phyloP scores from a whole-genome alignment of 2,888 invertebrate genomes.

The Ophraella communa region DNA sequence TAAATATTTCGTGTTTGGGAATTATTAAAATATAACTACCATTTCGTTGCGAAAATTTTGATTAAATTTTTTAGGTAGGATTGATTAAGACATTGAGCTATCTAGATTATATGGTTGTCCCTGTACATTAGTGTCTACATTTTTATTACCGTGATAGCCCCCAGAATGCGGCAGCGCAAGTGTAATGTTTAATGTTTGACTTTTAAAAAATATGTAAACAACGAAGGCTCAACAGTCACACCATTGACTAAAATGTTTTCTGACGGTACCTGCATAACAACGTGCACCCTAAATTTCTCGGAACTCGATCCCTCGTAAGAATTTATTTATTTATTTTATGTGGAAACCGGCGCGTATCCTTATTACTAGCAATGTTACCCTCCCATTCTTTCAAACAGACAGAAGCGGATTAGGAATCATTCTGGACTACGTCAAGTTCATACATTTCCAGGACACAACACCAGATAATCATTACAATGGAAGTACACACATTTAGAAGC shows the following conservation, averaged over 20 bases:
- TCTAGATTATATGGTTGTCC: neutral
- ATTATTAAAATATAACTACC: too few relatives aligned
- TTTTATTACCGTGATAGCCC: constrained; percentile 9
- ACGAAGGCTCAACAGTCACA: constrained; percentile 32
- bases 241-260: constrained; percentile 36
- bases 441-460: too few relatives aligned
- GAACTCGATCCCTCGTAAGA: constrained; percentile 37
- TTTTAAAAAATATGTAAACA: constrained; percentile 39
- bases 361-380: constrained; percentile 17
- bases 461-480: too few relatives aligned
- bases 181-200: constrained; percentile 26
- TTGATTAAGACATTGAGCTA: neutral
- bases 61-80: too few relatives aligned
- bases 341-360: constrained; percentile 22
- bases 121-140: neutral
- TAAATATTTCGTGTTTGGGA: too few relatives aligned
- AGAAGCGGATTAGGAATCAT: neutral
- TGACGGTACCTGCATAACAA: constrained; percentile 40
- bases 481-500: too few relatives aligned
- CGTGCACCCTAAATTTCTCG: constrained; percentile 35
- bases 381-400: neutral
- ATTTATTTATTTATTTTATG: constrained; percentile 40
- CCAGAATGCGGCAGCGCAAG: constrained; percentile 21
- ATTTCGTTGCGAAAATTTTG: too few relatives aligned
- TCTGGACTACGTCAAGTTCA: neutral